phyloP scores from a whole-genome alignment of 2,113 vertebrate species.

The Xiphias gladius region DNA sequence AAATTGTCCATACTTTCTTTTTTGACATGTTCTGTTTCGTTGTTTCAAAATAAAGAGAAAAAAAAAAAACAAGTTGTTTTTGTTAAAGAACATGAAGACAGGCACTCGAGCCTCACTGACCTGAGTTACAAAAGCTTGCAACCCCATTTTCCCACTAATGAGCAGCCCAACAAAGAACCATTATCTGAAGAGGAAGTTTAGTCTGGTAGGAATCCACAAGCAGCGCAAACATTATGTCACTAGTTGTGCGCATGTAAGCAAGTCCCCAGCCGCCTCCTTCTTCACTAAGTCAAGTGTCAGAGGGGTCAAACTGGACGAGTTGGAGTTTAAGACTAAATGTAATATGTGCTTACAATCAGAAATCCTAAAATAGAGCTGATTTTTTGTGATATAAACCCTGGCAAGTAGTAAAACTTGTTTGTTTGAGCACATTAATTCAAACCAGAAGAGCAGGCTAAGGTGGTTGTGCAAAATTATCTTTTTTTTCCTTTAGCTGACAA shows the following conservation, averaged over 20 bases:
- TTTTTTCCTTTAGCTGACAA: background rate
- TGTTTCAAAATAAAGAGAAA: too few relatives aligned
- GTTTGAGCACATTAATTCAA: background rate
- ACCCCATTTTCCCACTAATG: slow-evolving; percentile 9
- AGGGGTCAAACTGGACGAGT: background rate
- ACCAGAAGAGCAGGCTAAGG: background rate
- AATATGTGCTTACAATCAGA: too few relatives aligned
- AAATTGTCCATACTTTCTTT: too few relatives aligned
- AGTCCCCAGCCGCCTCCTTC: background rate
- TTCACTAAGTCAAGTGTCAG: background rate
- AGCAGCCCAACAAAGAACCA: slow-evolving; percentile 21
- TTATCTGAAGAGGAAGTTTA: slow-evolving; percentile 30
- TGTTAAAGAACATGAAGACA: background rate
- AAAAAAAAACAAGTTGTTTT: background rate
- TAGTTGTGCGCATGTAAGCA: slow-evolving; percentile 8
- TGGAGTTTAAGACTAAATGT: background rate
- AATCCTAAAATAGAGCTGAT: too few relatives aligned
- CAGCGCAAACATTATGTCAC: background rate
- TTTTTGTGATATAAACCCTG: background rate
- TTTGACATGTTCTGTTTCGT: background rate
- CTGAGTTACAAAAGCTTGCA: background rate
- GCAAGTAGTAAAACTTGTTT: background rate
- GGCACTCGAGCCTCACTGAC: background rate
- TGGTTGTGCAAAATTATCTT: background rate
- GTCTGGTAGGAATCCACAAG: slow-evolving; percentile 11